Evolutionary conservation across 2,113 vertebrate species (phyloP).

Genomic region (Mesoclemmys tuberculata): DNA sequence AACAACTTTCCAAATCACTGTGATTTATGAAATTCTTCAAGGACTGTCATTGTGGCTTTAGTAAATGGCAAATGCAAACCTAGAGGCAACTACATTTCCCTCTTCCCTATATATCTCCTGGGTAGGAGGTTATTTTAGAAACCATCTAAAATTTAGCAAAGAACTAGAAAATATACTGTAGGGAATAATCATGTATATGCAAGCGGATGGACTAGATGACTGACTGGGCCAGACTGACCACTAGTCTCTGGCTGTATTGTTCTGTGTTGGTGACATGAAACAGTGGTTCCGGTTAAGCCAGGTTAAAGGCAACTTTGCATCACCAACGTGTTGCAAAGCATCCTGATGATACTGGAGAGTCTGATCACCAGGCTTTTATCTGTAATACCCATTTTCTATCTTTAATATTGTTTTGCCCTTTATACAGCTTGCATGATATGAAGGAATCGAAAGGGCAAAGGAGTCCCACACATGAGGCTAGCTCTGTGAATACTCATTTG

Average conservation of each 20-base stretch:
- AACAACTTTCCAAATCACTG: conserved; percentile 47
- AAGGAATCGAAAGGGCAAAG: neutral
- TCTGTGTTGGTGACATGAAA: neutral
- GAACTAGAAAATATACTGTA: neutral
- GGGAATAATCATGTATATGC: neutral
- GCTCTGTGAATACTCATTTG: neutral
- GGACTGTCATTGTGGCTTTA: conserved; percentile 13
- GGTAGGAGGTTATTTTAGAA: neutral
- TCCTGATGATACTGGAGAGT: neutral
- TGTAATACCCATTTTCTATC: neutral
- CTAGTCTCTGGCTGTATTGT: neutral
- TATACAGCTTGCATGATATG: neutral
- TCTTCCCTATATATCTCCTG: neutral
- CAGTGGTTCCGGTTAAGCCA: neutral
- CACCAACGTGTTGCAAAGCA: neutral
- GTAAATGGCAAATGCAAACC: conserved; percentile 42
- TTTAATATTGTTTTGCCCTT: neutral
- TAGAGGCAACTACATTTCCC: neutral
- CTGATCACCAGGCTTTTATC: neutral
- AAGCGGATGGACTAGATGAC: neutral
- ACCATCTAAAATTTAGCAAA: neutral
- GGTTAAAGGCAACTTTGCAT: neutral
- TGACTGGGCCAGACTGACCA: neutral
- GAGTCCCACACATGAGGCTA: neutral
- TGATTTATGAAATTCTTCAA: conserved; percentile 33